phyloP scores from a whole-genome alignment of 2,113 vertebrate genomes.

The Nycticebus coucang region DNA sequence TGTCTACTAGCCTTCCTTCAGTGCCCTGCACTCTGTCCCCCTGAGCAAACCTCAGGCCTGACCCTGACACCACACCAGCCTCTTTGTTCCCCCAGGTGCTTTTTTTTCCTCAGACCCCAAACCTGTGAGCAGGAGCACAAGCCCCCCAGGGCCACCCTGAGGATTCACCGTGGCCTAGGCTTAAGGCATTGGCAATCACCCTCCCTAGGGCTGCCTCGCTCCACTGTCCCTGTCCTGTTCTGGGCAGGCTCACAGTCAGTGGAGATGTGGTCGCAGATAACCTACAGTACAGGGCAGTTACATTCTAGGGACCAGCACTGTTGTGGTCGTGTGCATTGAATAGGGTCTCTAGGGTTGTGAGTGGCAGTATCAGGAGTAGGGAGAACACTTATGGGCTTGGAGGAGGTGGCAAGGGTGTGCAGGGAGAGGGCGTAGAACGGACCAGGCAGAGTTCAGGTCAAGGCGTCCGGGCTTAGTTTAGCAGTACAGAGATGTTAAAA shows the following conservation, averaged over 20 bases:
- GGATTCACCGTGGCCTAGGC: neutral
- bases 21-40: neutral
- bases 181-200: neutral
- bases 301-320: too few species aligned
- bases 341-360: too few species aligned
- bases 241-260: neutral
- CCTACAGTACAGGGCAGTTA: neutral
- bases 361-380: too few species aligned
- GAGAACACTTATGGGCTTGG: too few species aligned
- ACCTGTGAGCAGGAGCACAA: fast-evolving
- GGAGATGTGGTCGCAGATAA: neutral
- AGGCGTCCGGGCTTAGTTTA: fast-evolving
- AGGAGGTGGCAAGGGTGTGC: too few species aligned
- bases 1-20: neutral
- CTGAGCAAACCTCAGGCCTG: fast-evolving
- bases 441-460: neutral
- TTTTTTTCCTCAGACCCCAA: neutral
- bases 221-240: neutral
- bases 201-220: neutral
- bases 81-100: too few species aligned
- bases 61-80: fast-evolving
- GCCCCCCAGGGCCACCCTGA: neutral
- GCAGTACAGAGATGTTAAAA: neutral
- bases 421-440: too few species aligned
- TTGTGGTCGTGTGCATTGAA: too few species aligned